These are phyloP conservation scores for Tyto alba DNA, from an alignment of 2,113 vertebrate species.

Conservation along the genomic window DNA sequence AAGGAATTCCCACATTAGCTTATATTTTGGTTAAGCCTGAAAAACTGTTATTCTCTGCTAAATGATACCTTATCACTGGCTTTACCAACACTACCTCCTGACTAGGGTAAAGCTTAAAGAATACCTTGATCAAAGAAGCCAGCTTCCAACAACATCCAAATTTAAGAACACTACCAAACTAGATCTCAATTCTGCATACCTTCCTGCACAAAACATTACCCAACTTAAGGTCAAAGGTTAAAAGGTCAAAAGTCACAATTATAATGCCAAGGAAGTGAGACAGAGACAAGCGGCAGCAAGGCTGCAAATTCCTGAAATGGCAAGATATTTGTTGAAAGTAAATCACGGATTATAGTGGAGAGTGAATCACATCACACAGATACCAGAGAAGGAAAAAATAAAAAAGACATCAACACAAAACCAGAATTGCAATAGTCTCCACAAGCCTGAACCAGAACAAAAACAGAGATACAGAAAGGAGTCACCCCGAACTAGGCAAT, in stretches of 20 bases:
- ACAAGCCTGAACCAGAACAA: neutral
- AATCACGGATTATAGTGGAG: fast-evolving
- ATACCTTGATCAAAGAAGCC: neutral
- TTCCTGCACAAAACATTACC: neutral
- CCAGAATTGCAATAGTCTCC: neutral
- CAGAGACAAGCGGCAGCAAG: neutral
- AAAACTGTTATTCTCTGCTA: neutral
- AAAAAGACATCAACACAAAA: neutral
- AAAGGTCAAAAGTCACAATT: neutral
- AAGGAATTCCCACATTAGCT: neutral
- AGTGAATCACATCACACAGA: neutral
- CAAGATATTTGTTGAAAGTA: neutral
- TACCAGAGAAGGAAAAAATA: neutral
- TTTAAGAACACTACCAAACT: neutral
- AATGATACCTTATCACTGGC: neutral
- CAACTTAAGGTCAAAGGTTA: neutral
- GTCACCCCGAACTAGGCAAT: neutral
- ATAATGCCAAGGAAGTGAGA: neutral
- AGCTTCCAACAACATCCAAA: neutral
- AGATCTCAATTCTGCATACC: neutral
- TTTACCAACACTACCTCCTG: neutral
- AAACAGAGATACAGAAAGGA: neutral
- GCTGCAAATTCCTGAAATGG: neutral
- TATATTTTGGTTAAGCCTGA: neutral
- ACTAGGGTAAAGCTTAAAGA: neutral